A percentile compares a stretch with the other conserved stretches of the same genome.
These are phyloP conservation scores for Pipistrellus pygmaeus DNA, from an alignment of 2,797 vertebrate genomes.

Conservation along the genomic window DNA sequence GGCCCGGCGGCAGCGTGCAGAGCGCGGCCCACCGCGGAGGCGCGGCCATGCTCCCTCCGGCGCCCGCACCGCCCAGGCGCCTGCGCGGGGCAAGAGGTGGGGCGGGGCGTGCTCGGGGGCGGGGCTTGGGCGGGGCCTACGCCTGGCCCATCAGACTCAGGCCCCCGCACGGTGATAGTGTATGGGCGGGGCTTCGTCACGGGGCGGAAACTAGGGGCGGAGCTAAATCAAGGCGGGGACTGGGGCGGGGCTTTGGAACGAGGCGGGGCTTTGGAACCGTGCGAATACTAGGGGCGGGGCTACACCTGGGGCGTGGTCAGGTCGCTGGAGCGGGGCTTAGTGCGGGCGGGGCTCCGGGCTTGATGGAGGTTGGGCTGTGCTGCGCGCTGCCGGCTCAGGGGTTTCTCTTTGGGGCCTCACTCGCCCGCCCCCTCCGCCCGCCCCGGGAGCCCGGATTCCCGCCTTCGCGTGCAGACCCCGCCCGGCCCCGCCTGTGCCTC, in stretches of 20 bases:
- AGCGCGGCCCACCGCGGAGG: background rate
- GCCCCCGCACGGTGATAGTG: fast-evolving
- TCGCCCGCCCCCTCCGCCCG: background rate
- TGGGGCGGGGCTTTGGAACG: too few relatives aligned
- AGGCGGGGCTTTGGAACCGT: fast-evolving
- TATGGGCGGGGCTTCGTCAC: background rate
- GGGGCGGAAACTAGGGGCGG: background rate
- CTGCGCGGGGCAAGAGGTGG: background rate
- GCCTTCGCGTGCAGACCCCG: too few relatives aligned
- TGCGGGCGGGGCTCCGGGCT: too few relatives aligned
- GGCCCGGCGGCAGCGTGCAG: slow-evolving; percentile 65
- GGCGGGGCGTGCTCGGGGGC: background rate
- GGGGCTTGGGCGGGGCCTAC: background rate
- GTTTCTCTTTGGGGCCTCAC: too few relatives aligned
- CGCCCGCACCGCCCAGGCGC: background rate
- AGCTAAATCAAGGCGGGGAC: too few relatives aligned
- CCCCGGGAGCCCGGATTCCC: background rate
- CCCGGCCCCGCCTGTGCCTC: background rate
- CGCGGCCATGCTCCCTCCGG: background rate
- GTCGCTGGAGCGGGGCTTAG: background rate
- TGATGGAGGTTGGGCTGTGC: too few relatives aligned
- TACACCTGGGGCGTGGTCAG: too few relatives aligned
- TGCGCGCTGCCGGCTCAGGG: too few relatives aligned
- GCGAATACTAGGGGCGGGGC: too few relatives aligned
- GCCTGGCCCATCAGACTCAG: background rate